Percentiles rank a stretch among this genome's conserved stretches.
phyloP scores from a whole-genome alignment of 2,113 vertebrate genomes.

The Platycercus adscitus region DNA sequence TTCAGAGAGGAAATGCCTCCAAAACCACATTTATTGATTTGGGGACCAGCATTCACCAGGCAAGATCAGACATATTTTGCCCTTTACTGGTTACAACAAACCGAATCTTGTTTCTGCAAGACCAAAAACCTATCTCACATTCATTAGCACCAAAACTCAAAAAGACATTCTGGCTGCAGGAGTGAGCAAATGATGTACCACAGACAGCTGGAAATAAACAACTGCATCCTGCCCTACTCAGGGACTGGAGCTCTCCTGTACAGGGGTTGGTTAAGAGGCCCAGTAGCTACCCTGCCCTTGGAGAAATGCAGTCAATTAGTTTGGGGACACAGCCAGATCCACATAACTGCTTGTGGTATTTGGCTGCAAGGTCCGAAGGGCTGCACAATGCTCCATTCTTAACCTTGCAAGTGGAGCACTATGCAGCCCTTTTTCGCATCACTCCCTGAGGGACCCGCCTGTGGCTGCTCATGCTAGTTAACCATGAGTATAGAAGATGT shows the following conservation, averaged over 20 bases:
- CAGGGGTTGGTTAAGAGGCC: neutral
- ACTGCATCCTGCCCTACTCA: neutral
- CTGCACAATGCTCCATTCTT: constrained; percentile 23
- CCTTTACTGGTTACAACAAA: neutral
- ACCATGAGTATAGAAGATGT: neutral
- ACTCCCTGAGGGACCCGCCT: neutral
- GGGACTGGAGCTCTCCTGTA: neutral
- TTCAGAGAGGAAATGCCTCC: constrained; percentile 42
- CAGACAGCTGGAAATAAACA: neutral
- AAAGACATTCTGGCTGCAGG: neutral
- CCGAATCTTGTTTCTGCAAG: neutral
- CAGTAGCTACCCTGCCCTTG: neutral
- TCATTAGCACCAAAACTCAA: neutral
- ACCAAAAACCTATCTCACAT: neutral
- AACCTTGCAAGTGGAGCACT: neutral
- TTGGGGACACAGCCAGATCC: constrained; percentile 11
- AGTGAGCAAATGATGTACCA: neutral
- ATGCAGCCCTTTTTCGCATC: neutral
- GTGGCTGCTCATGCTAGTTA: neutral
- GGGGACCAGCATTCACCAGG: neutral
- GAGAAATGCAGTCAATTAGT: neutral
- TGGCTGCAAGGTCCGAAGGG: neutral
- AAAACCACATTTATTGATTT: constrained; percentile 59
- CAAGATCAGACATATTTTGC: neutral
- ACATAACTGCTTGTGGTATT: neutral